Conservation (phyloP, 2,113 vertebrate species). For the Caranx ignobilis region DNA sequence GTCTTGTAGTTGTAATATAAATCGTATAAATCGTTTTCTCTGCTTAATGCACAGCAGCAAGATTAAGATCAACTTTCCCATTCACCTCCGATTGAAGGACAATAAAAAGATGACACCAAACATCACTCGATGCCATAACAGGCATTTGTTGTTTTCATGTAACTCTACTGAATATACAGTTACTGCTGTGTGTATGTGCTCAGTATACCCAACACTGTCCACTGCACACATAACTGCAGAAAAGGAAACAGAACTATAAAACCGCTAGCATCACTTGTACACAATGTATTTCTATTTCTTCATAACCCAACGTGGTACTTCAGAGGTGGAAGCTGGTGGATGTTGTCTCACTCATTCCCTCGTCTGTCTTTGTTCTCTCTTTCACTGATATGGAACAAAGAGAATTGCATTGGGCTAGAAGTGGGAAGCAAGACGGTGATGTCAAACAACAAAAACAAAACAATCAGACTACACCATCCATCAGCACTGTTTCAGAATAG, state of each 20-base stretch:
- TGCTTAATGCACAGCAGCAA: too few species aligned
- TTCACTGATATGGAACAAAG: conserved; percentile 13
- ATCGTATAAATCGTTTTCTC: too few species aligned
- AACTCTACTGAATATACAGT: neutral
- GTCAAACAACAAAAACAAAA: neutral
- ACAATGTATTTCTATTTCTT: conserved; percentile 39
- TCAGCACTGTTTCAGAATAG: conserved; percentile 1
- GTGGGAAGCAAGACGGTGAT: neutral
- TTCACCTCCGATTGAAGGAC: neutral
- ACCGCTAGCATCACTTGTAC: neutral
- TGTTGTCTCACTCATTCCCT: neutral
- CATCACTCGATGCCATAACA: neutral
- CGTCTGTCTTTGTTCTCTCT: neutral
- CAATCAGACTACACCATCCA: conserved; percentile 14
- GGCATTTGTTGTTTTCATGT: neutral
- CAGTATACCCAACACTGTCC: neutral
- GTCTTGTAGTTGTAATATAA: too few species aligned
- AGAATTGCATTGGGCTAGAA: neutral
- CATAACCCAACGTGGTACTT: conserved; percentile 3
- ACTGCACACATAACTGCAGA: neutral
- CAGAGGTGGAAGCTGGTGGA: conserved; percentile 1
- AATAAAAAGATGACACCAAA: neutral
- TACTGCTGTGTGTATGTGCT: neutral
- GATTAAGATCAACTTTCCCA: neutral
- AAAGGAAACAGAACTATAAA: neutral